Conservation (phyloP, 2,888 invertebrate genomes). For the Eupsilia transversa region DNA sequence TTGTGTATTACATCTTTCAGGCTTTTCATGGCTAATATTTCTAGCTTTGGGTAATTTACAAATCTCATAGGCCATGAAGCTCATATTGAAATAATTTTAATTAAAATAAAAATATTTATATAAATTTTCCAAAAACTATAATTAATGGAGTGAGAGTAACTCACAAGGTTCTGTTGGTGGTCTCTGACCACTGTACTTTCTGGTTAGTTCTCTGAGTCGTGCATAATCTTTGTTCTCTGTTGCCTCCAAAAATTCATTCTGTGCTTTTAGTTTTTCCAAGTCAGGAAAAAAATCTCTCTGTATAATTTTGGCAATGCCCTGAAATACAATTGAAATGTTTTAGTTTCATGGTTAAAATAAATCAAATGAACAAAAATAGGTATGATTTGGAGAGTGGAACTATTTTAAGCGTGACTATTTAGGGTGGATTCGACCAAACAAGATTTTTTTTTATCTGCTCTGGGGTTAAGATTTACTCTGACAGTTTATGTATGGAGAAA, state of each 20-base stretch:
- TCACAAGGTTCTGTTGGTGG: slow-evolving; percentile 92
- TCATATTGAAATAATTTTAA: background rate
- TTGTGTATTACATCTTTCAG: too few relatives aligned
- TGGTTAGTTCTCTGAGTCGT: slow-evolving; percentile 95
- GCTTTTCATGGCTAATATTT: background rate
- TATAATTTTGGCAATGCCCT: slow-evolving; percentile 98
- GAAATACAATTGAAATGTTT: slow-evolving; percentile 61
- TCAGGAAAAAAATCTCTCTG: slow-evolving; percentile 99
- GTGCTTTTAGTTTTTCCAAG: slow-evolving; percentile 96
- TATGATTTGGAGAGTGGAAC: background rate
- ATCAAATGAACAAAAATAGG: background rate
- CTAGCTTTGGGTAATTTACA: background rate
- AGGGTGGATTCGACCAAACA: too few relatives aligned
- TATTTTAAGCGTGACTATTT: too few relatives aligned
- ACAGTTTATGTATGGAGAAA: too few relatives aligned
- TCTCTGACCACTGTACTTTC: slow-evolving; percentile 94
- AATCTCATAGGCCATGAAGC: background rate
- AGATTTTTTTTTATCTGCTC: too few relatives aligned
- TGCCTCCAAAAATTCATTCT: slow-evolving; percentile 98
- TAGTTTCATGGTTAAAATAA: background rate
- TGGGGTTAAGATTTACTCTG: too few relatives aligned
- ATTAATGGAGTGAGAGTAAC: slow-evolving; percentile 63
- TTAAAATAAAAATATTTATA: background rate
- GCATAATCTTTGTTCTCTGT: slow-evolving; percentile 96
- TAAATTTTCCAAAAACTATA: background rate